Percentiles rank a stretch among this genome's conserved stretches.
These are phyloP conservation scores for Flabesymbios commensalis DNA, from an alignment of 2,888 invertebrate genomes.

Conservation along the genomic window DNA sequence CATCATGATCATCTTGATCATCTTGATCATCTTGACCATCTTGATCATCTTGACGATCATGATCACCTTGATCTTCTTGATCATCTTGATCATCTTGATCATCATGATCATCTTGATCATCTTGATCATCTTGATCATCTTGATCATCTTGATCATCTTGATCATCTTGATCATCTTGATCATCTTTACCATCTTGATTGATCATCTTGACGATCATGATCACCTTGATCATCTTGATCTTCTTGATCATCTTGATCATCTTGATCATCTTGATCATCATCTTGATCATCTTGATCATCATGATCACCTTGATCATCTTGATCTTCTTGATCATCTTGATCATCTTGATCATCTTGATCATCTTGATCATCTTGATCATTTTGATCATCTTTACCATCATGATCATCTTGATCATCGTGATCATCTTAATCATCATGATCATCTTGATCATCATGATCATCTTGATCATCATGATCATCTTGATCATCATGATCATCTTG, in stretches of 20 bases:
- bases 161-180: constrained; percentile 1
- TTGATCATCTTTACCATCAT: neutral
- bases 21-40: neutral
- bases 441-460: constrained; percentile 2
- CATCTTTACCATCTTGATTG: neutral
- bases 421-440: too few relatives aligned
- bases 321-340: neutral
- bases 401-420: neutral
- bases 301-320: neutral
- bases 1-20: neutral
- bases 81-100: neutral
- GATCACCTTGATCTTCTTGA: neutral
- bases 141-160: neutral
- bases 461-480: neutral
- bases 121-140: neutral
- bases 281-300: neutral
- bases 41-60: neutral
- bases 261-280: neutral
- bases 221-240: neutral
- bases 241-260: neutral
- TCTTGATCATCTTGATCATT: too few relatives aligned
- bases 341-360: constrained; percentile 1
- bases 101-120: neutral
- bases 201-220: neutral
- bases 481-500: neutral